Percentiles rank a stretch among this genome's conserved stretches.
These are phyloP conservation scores for Nephrotoma guestfalica DNA, from an alignment of 2,888 invertebrate species.

Conservation along the genomic window DNA sequence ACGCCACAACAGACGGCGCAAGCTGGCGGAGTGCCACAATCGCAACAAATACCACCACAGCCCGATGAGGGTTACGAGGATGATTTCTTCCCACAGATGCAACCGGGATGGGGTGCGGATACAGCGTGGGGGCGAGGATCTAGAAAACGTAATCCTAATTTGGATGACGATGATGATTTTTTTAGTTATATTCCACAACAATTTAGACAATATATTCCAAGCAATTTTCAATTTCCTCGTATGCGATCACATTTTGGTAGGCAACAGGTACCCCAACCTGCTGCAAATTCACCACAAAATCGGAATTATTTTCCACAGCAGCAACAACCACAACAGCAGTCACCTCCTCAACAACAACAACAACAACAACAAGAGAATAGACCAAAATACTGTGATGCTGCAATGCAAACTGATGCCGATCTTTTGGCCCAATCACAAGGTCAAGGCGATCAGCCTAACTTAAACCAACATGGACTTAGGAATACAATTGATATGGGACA, in stretches of 20 bases:
- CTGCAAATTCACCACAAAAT: conserved; percentile 9
- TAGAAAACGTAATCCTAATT: conserved; percentile 12
- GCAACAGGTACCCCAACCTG: conserved; percentile 10
- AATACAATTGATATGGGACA: conserved; percentile 71
- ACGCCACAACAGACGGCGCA: background rate
- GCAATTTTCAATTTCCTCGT: conserved; percentile 20
- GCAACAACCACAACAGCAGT: conserved; percentile 8
- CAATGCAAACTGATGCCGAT: conserved; percentile 30
- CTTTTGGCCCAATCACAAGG: conserved; percentile 12
- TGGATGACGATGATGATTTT: conserved; percentile 21
- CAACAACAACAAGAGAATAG: conserved; percentile 17
- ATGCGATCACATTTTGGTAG: background rate
- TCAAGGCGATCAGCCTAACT: conserved; percentile 17
- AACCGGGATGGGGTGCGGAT: background rate
- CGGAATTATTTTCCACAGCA: conserved; percentile 13
- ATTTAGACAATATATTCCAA: conserved; percentile 31
- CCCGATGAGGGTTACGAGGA: background rate
- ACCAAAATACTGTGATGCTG: conserved; percentile 28
- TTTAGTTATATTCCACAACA: conserved; percentile 30
- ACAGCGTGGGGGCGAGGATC: background rate
- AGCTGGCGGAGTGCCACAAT: background rate
- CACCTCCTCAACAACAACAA: conserved; percentile 6
- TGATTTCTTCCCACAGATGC: background rate
- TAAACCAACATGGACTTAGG: conserved; percentile 54
- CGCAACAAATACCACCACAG: background rate